phyloP scores from a whole-genome alignment of 1,140 invertebrate species.

The Ladona fulva region DNA sequence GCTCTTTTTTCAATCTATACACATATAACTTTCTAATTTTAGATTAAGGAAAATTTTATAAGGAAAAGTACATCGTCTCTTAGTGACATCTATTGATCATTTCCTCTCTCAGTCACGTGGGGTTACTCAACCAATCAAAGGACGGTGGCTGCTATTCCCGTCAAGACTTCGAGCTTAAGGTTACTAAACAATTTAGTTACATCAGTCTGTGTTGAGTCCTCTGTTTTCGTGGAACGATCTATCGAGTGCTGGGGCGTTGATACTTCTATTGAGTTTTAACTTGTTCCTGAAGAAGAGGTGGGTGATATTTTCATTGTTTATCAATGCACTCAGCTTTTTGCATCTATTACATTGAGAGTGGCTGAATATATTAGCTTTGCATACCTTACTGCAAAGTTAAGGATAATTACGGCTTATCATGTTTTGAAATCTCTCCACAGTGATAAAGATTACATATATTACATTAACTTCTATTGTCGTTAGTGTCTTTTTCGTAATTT shows the following conservation, averaged over 20 bases:
- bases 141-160: neutral
- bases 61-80: neutral
- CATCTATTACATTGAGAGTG: too few species aligned
- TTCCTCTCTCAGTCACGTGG: neutral
- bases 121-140: neutral
- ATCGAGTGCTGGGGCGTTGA: neutral
- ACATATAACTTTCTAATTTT: too few species aligned
- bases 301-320: neutral
- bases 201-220: neutral
- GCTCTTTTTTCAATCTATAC: too few species aligned
- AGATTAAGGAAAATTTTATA: too few species aligned
- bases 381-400: too few species aligned
- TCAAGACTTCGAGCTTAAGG: neutral
- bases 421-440: too few species aligned
- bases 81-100: constrained; percentile 10
- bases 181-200: neutral
- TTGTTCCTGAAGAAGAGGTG: constrained; percentile 1
- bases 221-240: neutral
- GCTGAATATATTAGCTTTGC: too few species aligned
- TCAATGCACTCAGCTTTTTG: neutral
- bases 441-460: too few species aligned
- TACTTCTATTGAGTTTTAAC: neutral
- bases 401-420: too few species aligned
- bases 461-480: too few species aligned
- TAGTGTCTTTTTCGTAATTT: too few species aligned